A percentile compares a stretch with the other conserved stretches of the same genome.
Conservation (phyloP, 2,888 invertebrate species). For the Harpalus rufipes region DNA sequence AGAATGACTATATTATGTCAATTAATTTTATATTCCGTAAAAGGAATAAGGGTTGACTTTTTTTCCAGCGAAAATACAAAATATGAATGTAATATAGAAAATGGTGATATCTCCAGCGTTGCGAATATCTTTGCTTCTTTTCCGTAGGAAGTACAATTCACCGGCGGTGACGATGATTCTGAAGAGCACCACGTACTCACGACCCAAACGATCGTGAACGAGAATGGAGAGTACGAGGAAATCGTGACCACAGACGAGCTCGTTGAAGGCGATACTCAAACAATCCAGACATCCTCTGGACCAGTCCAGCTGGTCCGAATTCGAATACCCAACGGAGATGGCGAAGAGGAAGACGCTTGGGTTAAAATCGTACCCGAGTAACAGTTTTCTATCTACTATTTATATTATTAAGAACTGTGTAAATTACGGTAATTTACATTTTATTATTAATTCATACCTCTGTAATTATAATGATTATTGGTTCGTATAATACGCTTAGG, state of each 20-base stretch:
- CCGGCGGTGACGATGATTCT: slow-evolving; percentile 72
- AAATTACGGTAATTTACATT: slow-evolving; percentile 36
- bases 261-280: slow-evolving; percentile 75
- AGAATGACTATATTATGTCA: no score
- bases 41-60: no score
- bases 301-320: slow-evolving; percentile 76
- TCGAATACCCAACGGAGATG: slow-evolving; percentile 75
- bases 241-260: slow-evolving; percentile 70
- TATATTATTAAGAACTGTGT: slow-evolving; percentile 31
- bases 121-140: slow-evolving; percentile 32
- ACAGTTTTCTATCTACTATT: slow-evolving; percentile 7
- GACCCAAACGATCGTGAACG: slow-evolving; percentile 64
- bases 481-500: slow-evolving; percentile 25
- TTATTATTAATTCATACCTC: slow-evolving; percentile 26
- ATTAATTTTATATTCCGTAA: no score
- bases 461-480: slow-evolving; percentile 21
- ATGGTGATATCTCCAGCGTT: no score
- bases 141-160: slow-evolving; percentile 74
- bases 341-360: slow-evolving; percentile 77
- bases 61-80: no score
- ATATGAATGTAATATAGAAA: no score
- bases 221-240: slow-evolving; percentile 68
- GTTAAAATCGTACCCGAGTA: slow-evolving; percentile 76
- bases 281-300: slow-evolving; percentile 76
- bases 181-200: slow-evolving; percentile 72